These are phyloP conservation scores for Clupea harengus DNA, from an alignment of 2,113 vertebrate species.

Conservation along the genomic window DNA sequence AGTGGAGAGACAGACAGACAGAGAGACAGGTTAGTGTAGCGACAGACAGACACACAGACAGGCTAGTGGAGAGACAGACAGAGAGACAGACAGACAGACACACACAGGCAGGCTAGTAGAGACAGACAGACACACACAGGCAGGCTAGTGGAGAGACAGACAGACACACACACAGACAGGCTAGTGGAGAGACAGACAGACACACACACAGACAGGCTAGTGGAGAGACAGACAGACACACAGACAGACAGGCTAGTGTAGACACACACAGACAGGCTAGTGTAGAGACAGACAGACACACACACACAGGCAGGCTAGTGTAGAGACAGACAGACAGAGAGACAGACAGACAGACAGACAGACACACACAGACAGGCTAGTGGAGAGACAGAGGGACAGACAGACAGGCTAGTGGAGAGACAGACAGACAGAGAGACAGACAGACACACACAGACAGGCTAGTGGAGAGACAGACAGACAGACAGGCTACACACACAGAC, in stretches of 20 bases:
- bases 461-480: not conserved
- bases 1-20: not conserved
- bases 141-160: not conserved
- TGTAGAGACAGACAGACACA: not conserved
- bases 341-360: not conserved
- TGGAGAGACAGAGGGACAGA: not conserved
- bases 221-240: not conserved
- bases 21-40: not conserved
- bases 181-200: not conserved
- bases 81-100: not conserved
- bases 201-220: not conserved
- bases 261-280: not conserved
- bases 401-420: not conserved
- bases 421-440: not conserved
- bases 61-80: not conserved
- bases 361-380: not conserved
- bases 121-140: not conserved
- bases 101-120: not conserved
- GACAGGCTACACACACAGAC: not conserved
- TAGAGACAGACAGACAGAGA: not conserved
- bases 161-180: not conserved
- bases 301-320: not conserved
- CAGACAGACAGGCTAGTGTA: not conserved
- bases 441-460: not conserved
- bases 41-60: not conserved